Evolutionary conservation across 2,113 vertebrate genomes (phyloP).

Genomic region (Numida meleagris): DNA sequence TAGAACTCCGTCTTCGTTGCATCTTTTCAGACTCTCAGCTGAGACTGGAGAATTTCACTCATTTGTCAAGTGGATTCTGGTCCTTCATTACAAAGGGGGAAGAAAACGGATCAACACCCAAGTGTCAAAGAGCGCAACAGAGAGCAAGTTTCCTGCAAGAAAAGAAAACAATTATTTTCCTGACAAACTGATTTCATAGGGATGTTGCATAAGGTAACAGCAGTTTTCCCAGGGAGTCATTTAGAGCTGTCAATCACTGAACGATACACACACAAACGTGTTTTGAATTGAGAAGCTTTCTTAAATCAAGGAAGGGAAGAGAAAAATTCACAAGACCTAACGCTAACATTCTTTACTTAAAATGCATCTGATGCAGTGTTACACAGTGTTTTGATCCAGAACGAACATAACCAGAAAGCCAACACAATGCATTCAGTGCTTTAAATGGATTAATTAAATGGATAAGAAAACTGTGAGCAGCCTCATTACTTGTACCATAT

Average conservation of each 20-base stretch:
- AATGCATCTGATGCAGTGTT: not conserved
- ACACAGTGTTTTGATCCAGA: not conserved
- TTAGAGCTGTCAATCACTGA: not conserved
- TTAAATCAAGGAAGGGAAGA: not conserved
- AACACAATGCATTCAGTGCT: not conserved
- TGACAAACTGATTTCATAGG: not conserved
- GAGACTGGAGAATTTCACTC: slow-evolving; percentile 11
- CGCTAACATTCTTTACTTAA: not conserved
- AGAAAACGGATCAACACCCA: not conserved
- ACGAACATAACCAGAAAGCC: not conserved
- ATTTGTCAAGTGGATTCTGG: not conserved
- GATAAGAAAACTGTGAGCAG: no score
- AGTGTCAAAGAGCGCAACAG: not conserved
- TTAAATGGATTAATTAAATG: no score
- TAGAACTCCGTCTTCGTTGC: not conserved
- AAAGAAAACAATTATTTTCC: not conserved
- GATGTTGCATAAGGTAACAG: not conserved
- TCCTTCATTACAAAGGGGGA: not conserved
- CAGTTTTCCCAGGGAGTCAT: not conserved
- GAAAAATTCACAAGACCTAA: not conserved
- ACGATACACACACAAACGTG: not conserved
- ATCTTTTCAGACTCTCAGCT: slow-evolving; percentile 48
- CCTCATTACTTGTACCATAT: not conserved
- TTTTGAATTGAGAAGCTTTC: not conserved
- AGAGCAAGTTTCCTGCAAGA: not conserved